Evolutionary conservation across 2,797 vertebrate species (phyloP), one percentile per base, ranked within the genome.

Genomic region (Scarus forsteni): DNA sequence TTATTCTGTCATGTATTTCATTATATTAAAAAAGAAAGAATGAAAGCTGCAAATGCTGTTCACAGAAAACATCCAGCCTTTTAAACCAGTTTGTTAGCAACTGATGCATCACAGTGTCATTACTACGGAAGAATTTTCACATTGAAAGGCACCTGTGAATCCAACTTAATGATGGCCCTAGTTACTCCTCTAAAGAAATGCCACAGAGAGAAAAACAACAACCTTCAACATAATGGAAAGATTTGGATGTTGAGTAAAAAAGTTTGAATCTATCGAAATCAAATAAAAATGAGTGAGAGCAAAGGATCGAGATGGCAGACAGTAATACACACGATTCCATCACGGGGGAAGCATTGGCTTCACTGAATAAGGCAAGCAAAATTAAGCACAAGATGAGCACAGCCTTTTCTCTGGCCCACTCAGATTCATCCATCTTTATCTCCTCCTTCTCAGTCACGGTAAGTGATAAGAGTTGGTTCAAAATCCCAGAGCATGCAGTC

Each of bases 401-500:
- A 35, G 50, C 18, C 57, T 66, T 65, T 79, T 60, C 49, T 72
- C 56, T 72, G 60, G 51, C 72, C 71, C 12, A n/a, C 71, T 78
- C 67, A 50, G 46, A 59, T 62, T 70, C 53, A 59, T 59, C 45
- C 76, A 70, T 77, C 73, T 85, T 51, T 10, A 55, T 13, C 69
- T 79, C 65, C 76, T 72, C 57, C 42, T 75, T 71, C 66, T 76
- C 53, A 72, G 85, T 76, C 83, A 71, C 50, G 69, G 74, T 80
- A 79, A 89, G 81, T 62, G 82, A 85, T 79, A 60, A 75, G 72
- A 84, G 65, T 83, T 79, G 53, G 79, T 80, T 67, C 75, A 73
- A 82, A 89, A 90, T 84, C 80, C 77, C 72, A 1, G 61, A 57
- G 79, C 77, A 75, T 85, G 82, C 67, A 66, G 86, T 75, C 83